Evolutionary conservation across 2,888 invertebrate species (phyloP), one percentile per base, ranked within the genome.

Genomic region (Phrixothrix hirtus): DNA sequence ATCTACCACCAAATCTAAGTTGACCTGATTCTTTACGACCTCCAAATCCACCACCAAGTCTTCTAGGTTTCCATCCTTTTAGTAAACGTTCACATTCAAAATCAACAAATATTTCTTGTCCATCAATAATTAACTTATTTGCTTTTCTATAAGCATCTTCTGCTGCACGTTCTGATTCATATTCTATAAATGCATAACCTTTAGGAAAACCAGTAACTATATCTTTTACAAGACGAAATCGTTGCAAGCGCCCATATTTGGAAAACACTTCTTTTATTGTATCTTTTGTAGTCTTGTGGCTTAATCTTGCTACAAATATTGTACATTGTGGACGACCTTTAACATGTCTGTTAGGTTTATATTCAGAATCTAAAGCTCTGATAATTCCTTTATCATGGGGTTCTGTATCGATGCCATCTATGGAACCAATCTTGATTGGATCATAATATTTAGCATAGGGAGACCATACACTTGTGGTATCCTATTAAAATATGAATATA

Each of bases 121-220:
- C 86, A 67, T 91, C 89, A 30, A 93, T 73, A 31, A 74, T 69
- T 45, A 77, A 74, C 64, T 81, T 83, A 60, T 85, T 78, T 64
- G 84, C 82, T 47, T 81, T 77, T 39, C 78, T 75, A 31, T 84
- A 77, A 0, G 89, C 89, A 56, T 78, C 79, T 46, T 81, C 79
- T 3, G 87, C 86, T 43, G 82, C 81, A 9, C 76, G 74, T 57
- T 79, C 77, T 14, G 78, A 80, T 58, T 83, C 83, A 76, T 83
- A 93, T 74, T 92, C 92, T n/a, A 94, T 80, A 73, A 94, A 94
- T 1, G 86, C 92, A 69, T 94, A 94, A 43, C 89, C 84, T 71
- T 87, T 87, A 0, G 92, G 89, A 65, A 83, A 82, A 0, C 92
- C 91, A 0, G 93, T 94, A 0, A 94, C 88, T 37, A 92, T 81